Evolutionary conservation across 2,888 invertebrate species (phyloP), one percentile per base, ranked within the genome.

Genomic region (Poecilus cupreus): DNA sequence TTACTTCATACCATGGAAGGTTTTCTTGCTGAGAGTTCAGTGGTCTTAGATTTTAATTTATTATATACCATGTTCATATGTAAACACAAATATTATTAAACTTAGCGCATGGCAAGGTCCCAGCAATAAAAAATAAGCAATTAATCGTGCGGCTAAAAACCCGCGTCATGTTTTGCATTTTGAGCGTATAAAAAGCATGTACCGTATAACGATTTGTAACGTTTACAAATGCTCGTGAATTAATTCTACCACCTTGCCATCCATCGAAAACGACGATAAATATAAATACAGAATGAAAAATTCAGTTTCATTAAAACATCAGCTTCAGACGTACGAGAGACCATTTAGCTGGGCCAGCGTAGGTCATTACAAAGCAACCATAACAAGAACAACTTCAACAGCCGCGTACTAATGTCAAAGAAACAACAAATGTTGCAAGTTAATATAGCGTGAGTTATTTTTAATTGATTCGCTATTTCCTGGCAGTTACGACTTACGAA

Each of bases 71-170:
- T 32, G 8, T 37, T 18, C 32, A 24, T n/a, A n/a, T n/a, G n/a
- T 32, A 72, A 72, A 72, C 24, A 46, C n/a, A 72, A 72, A 72
- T 72, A 72, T 72, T 72, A 72, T 72, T 72, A 46, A 46, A 72
- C 72, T 43, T 18, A 22, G n/a, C 46, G 22, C 43, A 46, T 46
- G 46, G 22, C 72, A 72, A 72, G 72, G 72, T 72, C 72, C 46
- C 43, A 46, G n/a, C n/a, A 72, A 18, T 43, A 72, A 72, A 72
- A 72, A 16, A 72, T 72, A 46, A 22, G 46, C 72, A 72, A 72
- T 72, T 72, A 72, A 72, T 72, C 46, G 72, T 46, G 70, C 37
- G n/a, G 70, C 37, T 18, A 8, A 37, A 70, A 70, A 72, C 5
- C 6, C 1, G 20, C 46, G 10, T 20, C 49, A 51, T 26, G 75